These are phyloP conservation scores for Mastigias papua DNA, from an alignment of 30 jellyfish, hydroid and myxozoan species.

Conservation along the genomic window DNA sequence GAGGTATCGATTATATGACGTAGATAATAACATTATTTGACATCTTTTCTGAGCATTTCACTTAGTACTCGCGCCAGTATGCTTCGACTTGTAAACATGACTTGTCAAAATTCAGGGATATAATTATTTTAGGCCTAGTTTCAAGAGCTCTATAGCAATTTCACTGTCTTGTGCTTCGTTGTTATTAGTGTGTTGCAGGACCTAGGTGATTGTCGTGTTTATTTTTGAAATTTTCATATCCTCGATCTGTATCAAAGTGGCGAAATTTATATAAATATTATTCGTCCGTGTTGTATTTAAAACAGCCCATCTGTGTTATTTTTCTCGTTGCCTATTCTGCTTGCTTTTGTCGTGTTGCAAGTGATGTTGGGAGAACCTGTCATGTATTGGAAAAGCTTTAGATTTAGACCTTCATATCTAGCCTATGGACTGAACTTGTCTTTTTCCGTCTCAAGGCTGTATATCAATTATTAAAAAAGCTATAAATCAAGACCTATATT, in stretches of 20 bases:
- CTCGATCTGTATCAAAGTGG: slow-evolving; percentile 73
- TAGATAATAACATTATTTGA: neutral
- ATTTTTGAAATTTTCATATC: slow-evolving; percentile 63
- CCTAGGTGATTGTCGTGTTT: slow-evolving; percentile 68
- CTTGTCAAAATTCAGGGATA: slow-evolving; percentile 28
- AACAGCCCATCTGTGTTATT: neutral
- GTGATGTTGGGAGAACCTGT: no score
- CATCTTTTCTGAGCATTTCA: neutral
- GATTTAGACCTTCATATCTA: no score
- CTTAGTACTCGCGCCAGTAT: neutral
- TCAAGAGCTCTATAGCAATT: slow-evolving; percentile 13
- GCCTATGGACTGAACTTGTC: no score
- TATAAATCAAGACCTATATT: no score
- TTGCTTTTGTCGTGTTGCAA: neutral
- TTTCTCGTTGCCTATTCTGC: neutral
- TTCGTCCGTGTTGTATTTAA: slow-evolving; percentile 50
- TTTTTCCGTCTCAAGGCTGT: no score
- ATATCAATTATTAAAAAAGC: no score
- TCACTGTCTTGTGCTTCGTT: neutral
- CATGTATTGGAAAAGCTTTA: no score
- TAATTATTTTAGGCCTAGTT: slow-evolving; percentile 19
- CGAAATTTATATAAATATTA: slow-evolving; percentile 64
- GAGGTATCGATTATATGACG: slow-evolving; percentile 26
- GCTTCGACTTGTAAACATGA: slow-evolving; percentile 7
- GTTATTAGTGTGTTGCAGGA: slow-evolving; percentile 10